These are phyloP conservation scores for Gryllus longicercus DNA, from an alignment of 2,888 invertebrate species.

Conservation along the genomic window DNA sequence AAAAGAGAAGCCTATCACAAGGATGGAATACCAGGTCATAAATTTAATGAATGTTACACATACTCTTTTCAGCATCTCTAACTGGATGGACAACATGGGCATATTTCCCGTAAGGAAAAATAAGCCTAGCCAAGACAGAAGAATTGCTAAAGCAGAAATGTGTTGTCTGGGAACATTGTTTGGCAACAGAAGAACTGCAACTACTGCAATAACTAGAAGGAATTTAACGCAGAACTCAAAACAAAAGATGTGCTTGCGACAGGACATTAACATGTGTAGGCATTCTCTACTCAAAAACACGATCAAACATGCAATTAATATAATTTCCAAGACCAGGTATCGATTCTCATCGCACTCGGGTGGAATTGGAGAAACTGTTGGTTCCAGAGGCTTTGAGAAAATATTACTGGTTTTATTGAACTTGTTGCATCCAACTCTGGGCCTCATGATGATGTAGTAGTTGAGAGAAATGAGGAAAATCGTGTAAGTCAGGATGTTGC, in stretches of 20 bases:
- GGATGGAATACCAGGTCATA: constrained; percentile 71
- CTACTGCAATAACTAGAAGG: constrained; percentile 57
- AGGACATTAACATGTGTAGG: constrained; percentile 67
- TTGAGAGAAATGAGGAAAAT: constrained; percentile 62
- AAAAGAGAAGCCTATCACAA: constrained; percentile 76
- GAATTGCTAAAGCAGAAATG: constrained; percentile 67
- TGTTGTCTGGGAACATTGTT: constrained; percentile 54
- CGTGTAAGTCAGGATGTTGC: constrained; percentile 68
- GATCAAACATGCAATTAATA: not conserved
- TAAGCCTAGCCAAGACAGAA: constrained; percentile 72
- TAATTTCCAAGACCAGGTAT: not conserved
- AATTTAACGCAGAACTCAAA: constrained; percentile 74
- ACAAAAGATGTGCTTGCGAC: constrained; percentile 62
- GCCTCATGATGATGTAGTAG: not conserved
- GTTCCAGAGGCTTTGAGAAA: not conserved
- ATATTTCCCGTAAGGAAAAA: constrained; percentile 75
- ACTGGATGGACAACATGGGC: constrained; percentile 73
- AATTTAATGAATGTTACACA: constrained; percentile 76
- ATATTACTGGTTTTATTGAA: not conserved
- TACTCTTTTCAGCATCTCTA: constrained; percentile 78
- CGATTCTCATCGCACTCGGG: not conserved
- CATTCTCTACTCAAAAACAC: constrained; percentile 62
- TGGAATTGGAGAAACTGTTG: not conserved
- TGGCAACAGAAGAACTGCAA: constrained; percentile 19
- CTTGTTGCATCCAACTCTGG: not conserved